Base-by-base conservation (phyloP, 2,113 vertebrate genomes). In the Galeopterus variegatus region DNA sequence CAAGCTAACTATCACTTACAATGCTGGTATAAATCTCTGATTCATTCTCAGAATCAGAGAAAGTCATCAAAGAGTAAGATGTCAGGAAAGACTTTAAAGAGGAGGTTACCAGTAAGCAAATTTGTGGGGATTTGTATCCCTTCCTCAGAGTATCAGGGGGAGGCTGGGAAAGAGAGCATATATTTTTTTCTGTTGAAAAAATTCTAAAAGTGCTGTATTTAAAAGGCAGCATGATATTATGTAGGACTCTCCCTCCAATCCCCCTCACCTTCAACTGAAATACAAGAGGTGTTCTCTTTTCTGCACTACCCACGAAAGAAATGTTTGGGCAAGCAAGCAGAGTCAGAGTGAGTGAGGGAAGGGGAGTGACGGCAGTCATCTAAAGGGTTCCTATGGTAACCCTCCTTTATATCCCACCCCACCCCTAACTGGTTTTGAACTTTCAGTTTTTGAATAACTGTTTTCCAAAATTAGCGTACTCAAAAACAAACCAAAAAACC, bases 21-120 rank as follows among this genome's bases (percentile, higher is more conserved):
- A 31, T 1, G 65, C 52, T 73, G 14, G 26, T 4, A 36, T 4
- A 64, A 65, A 54, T 75, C 26, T 64, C 36, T 52, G 21, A 82
- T 58, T 92, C 73, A 64, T 54, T 83, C 54, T 83, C 17, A 76
- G 75, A 93, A 60, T 85, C 64, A 79, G 50, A 94, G 48, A 73
- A 70, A 62, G 67, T 36, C 19, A 70, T 24, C 88, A 64, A n/a
- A 58, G 83, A 82, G 24, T n/a, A 58, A 83, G 26, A 65, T 8
- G 26, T 52, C 28, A 60, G 62, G 28, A 76, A 90, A 67, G 28
- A 48, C 5, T 62, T 89, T 36, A 48, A 21, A 92, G 50, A 60
- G 58, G 17, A 86, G 19, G 50, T 28, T 72, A 45, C 24, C 58
- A 64, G 10, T 48, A 56, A 92, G 70, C 26, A 90, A 45, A 73